phyloP scores from a whole-genome alignment of 2,113 vertebrate species.

The Forbesichthys agassizii region DNA sequence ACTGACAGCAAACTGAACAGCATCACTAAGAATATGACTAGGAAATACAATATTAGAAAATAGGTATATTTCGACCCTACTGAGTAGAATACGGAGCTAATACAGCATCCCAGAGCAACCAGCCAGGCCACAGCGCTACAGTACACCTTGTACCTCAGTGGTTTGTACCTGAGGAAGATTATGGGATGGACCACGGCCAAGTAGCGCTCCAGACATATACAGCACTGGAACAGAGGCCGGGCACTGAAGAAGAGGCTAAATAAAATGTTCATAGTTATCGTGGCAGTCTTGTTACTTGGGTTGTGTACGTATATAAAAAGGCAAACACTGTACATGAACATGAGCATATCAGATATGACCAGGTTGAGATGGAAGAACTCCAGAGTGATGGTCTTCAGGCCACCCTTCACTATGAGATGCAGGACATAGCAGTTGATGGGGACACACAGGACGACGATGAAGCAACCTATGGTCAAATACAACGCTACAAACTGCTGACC shows the following conservation, averaged over 20 bases:
- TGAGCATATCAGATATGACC: slow-evolving; percentile 18
- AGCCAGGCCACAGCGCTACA: slow-evolving; percentile 12
- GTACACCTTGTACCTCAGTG: slow-evolving; percentile 32
- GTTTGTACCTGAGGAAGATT: slow-evolving; percentile 28
- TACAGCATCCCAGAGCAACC: not conserved
- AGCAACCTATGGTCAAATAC: no score
- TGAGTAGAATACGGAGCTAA: no score
- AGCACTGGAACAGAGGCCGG: slow-evolving; percentile 28
- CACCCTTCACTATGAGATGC: slow-evolving; percentile 8
- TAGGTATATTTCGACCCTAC: slow-evolving; percentile 1
- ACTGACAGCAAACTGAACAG: slow-evolving; percentile 37
- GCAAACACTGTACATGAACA: not conserved
- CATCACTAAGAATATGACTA: slow-evolving; percentile 1
- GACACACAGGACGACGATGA: no score
- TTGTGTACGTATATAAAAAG: fast-evolving
- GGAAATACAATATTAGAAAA: fast-evolving
- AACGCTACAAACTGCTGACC: no score
- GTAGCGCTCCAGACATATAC: slow-evolving; percentile 42
- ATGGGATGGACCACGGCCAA: slow-evolving; percentile 38
- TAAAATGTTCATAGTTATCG: not conserved
- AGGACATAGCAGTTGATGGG: slow-evolving; percentile 4
- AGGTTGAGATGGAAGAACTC: slow-evolving; percentile 39
- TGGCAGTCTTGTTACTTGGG: no score
- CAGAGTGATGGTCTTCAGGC: slow-evolving; percentile 5
- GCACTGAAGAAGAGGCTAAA: slow-evolving; percentile 10